Base-by-base conservation (phyloP, 2,113 vertebrate genomes). In the Motacilla tschutschensis region DNA sequence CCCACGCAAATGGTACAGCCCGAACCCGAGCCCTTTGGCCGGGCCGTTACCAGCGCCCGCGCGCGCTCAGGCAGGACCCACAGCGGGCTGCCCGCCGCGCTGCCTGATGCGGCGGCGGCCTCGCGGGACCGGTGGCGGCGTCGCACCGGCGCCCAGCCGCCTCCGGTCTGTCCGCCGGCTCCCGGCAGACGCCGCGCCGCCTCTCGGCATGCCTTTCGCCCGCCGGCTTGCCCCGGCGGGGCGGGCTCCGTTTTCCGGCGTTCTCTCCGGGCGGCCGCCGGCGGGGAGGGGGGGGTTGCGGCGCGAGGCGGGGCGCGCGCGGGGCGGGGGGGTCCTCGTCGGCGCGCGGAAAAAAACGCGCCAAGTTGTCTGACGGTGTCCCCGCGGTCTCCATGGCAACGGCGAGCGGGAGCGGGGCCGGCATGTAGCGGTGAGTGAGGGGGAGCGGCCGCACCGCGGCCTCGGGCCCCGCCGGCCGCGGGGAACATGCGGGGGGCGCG, bases 11-110 rank as follows among this genome's bases (percentile, higher is more conserved):
- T 92, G 83, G 89, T 92, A 71, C 31, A 21, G 31, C 10, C 59
- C 36, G 7, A 65, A 90, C 36, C n/a, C 17, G 14, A 81, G 83
- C 26, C 62, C 85, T 86, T 71, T 17, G 73, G 78, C 71, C 75
- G n/a, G 86, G 94, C 94, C 78, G 87, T 92, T 92, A 88, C 4
- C 14, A 19, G 81, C 47, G 83, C 91, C 76, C 80, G 88, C 94
- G 91, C 91, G 88, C 90, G 54, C 63, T 3, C 19, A 26, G 25
- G 3, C 21, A 89, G 83, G 90, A 55, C 87, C 94, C 83, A 55
- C 7, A 3, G 5, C 6, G 35, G 78, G 83, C 80, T 91, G 88
- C 2, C 66, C 13, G 0, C 0, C 0, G 13, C 3, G 0, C 1
- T 63, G 94, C 94, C 94, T 95, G 94, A 89, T 63, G 8, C 17